Conservation (phyloP, 2,113 vertebrate genomes). For the Pimephales promelas region DNA sequence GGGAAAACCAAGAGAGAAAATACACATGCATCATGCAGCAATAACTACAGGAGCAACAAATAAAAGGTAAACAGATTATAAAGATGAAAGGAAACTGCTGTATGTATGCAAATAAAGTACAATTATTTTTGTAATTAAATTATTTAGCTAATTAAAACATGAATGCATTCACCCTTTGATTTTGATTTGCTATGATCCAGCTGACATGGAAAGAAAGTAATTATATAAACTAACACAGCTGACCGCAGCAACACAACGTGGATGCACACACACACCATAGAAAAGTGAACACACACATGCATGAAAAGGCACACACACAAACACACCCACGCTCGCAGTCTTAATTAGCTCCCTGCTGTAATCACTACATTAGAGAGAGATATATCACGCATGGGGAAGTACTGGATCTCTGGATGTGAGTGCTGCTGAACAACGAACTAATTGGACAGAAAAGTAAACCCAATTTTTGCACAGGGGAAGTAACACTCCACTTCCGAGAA, state of each 20-base stretch:
- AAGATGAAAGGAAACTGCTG: neutral
- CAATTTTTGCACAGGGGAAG: constrained; percentile 14
- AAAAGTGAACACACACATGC: neutral
- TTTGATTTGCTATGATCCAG: constrained; percentile 6
- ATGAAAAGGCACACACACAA: constrained; percentile 26
- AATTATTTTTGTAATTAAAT: constrained; percentile 1
- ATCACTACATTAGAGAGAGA: constrained; percentile 31
- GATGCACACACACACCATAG: neutral
- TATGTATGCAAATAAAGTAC: constrained; percentile 15
- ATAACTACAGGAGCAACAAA: constrained; percentile 1
- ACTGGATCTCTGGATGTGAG: neutral
- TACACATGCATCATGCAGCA: neutral
- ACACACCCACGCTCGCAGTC: neutral
- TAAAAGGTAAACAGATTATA: neutral
- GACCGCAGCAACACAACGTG: neutral
- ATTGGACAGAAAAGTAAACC: constrained; percentile 22
- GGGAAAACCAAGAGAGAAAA: neutral
- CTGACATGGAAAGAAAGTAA: constrained; percentile 19
- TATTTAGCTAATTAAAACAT: constrained; percentile 30
- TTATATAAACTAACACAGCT: constrained; percentile 32
- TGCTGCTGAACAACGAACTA: neutral
- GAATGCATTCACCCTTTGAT: constrained; percentile 38
- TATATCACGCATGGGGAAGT: constrained; percentile 11
- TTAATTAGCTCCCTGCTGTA: constrained; percentile 36
- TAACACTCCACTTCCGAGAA: neutral